These are phyloP conservation scores for Augochlorella aurata DNA, from an alignment of 2,888 invertebrate genomes.

Conservation along the genomic window DNA sequence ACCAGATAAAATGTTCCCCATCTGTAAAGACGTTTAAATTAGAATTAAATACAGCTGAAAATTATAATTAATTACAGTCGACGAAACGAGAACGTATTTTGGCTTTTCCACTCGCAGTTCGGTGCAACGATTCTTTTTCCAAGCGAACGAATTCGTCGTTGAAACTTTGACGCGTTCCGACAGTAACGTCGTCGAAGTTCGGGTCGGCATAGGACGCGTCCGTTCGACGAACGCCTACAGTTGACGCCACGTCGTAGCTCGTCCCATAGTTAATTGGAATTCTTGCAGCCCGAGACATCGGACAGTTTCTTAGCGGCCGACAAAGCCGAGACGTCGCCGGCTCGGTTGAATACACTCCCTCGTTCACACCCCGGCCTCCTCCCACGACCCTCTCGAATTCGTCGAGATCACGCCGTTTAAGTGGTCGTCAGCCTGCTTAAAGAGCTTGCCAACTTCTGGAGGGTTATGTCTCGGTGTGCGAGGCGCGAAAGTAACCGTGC, in stretches of 20 bases:
- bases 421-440: slow-evolving; percentile 37
- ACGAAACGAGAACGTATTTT: too few relatives aligned
- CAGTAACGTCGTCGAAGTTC: slow-evolving; percentile 13
- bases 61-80: too few relatives aligned
- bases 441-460: slow-evolving; percentile 35
- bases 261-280: slow-evolving; percentile 36
- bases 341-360: slow-evolving; percentile 11
- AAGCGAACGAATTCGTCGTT: not conserved
- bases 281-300: slow-evolving; percentile 22
- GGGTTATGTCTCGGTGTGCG: not conserved
- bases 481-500: slow-evolving; percentile 1
- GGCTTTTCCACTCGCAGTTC: too few relatives aligned
- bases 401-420: slow-evolving; percentile 20
- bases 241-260: not conserved
- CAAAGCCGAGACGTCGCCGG: slow-evolving; percentile 13
- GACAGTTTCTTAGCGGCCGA: slow-evolving; percentile 20
- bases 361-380: not conserved
- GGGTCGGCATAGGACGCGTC: not conserved
- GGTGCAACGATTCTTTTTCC: too few relatives aligned
- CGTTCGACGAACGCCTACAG: slow-evolving; percentile 2
- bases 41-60: too few relatives aligned
- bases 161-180: not conserved
- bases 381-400: not conserved
- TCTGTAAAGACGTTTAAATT: too few relatives aligned
- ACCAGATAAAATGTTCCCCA: too few relatives aligned